Percentiles rank a stretch among this genome's conserved stretches.
These are phyloP conservation scores for Chiloscyllium plagiosum DNA, from an alignment of 2,113 vertebrate species.

Conservation along the genomic window DNA sequence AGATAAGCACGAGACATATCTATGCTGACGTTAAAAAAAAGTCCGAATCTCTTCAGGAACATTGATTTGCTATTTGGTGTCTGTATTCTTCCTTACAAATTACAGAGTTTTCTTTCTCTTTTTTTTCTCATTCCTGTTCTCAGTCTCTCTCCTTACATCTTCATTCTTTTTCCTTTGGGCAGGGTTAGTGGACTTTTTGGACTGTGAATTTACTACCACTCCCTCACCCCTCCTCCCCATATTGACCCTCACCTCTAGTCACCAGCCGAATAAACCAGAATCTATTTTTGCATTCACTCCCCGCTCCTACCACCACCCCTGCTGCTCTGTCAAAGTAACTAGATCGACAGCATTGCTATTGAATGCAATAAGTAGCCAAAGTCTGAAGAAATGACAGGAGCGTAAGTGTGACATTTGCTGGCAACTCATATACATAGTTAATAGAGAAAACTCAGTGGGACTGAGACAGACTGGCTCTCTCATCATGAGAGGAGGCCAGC, in stretches of 20 bases:
- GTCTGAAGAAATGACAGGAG: conserved; percentile 28
- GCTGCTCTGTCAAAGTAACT: not conserved
- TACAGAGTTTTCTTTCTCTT: not conserved
- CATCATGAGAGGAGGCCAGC: conserved; percentile 46
- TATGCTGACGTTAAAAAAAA: not conserved
- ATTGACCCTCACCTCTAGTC: conserved; percentile 1
- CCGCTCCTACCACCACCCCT: not conserved
- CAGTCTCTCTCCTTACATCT: too few relatives aligned
- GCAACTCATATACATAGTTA: conserved; percentile 35
- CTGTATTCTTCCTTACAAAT: not conserved
- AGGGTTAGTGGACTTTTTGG: not conserved
- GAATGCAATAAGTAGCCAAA: conserved; percentile 19
- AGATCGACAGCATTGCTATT: not conserved
- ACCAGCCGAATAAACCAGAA: not conserved
- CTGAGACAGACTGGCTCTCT: conserved; percentile 72
- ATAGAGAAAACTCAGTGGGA: conserved; percentile 59
- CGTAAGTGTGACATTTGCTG: conserved; percentile 36
- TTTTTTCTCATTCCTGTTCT: not conserved
- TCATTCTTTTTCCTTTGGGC: not conserved
- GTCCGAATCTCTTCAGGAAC: not conserved
- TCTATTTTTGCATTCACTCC: not conserved
- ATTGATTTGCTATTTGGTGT: not conserved
- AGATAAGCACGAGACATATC: not conserved
- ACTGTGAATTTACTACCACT: not conserved
- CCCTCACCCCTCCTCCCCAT: not conserved